Conservation (phyloP, 2,113 vertebrate genomes). For the Oplegnathus fasciatus region DNA sequence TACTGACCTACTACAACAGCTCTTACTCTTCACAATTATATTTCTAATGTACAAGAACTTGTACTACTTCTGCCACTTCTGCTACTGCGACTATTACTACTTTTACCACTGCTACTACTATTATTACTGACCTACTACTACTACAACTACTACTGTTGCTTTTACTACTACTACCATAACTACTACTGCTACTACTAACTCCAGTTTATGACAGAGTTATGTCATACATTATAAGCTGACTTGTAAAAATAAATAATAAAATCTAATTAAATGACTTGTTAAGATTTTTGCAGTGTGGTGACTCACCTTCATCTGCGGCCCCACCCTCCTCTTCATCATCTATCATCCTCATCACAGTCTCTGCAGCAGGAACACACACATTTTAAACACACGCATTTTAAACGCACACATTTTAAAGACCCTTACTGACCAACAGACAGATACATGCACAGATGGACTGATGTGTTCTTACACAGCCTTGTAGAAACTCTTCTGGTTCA, state of each 20-base stretch:
- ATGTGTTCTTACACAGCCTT: slow-evolving; percentile 29
- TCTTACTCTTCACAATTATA: no score
- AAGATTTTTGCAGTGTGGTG: neutral
- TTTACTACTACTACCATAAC: no score
- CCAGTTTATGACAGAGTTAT: no score
- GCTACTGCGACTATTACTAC: no score
- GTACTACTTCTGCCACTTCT: no score
- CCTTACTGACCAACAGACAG: neutral
- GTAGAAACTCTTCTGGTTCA: slow-evolving; percentile 53
- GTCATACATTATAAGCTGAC: neutral
- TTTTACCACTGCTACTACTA: no score
- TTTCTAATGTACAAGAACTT: no score
- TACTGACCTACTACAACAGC: no score
- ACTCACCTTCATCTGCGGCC: neutral
- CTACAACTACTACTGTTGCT: no score
- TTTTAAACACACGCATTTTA: no score
- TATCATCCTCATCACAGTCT: neutral
- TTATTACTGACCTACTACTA: no score
- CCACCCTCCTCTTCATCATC: neutral
- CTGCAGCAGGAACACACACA: slow-evolving; percentile 25
- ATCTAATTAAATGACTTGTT: neutral
- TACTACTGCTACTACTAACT: no score
- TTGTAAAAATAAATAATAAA: neutral
- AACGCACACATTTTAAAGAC: neutral
- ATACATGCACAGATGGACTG: neutral